Evolutionary conservation across 2,113 vertebrate genomes (phyloP).

Genomic region (Rattus norvegicus): DNA sequence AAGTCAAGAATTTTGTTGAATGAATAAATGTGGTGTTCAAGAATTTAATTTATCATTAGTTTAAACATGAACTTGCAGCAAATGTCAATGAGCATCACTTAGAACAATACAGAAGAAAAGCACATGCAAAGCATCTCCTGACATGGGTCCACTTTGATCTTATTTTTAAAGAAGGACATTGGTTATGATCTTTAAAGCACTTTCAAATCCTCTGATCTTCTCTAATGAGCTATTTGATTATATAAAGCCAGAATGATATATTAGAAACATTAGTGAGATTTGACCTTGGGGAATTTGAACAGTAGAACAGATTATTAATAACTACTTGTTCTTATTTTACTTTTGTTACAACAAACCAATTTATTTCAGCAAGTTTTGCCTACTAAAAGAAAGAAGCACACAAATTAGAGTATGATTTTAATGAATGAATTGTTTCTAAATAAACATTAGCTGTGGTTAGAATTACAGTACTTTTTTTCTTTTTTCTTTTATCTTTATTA

Average conservation of each 20-base stretch:
- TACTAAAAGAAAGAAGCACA: constrained; percentile 46
- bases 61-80: not conserved
- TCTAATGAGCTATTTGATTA: constrained; percentile 64
- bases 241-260: constrained; percentile 13
- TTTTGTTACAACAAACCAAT: constrained; percentile 58
- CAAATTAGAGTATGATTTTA: constrained; percentile 51
- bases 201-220: constrained; percentile 53
- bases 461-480: constrained; percentile 48
- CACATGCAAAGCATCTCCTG: constrained; percentile 19
- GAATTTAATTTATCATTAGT: constrained; percentile 16
- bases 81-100: constrained; percentile 5
- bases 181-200: constrained; percentile 53
- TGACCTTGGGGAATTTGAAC: not conserved
- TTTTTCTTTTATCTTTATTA: too few species aligned
- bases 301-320: constrained; percentile 28
- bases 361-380: constrained; percentile 64
- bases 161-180: constrained; percentile 44
- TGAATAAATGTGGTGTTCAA: not conserved
- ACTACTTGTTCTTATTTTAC: constrained; percentile 25
- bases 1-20: not conserved
- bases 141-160: constrained; percentile 59
- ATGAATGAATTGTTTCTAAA: constrained; percentile 65
- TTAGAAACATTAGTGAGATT: constrained; percentile 17
- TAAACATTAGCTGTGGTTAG: constrained; percentile 67
- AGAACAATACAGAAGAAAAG: not conserved